A percentile compares a stretch with the other conserved stretches of the same genome.
phyloP scores from a whole-genome alignment of 2,888 invertebrate genomes.

The Stenotaenia linearis region DNA sequence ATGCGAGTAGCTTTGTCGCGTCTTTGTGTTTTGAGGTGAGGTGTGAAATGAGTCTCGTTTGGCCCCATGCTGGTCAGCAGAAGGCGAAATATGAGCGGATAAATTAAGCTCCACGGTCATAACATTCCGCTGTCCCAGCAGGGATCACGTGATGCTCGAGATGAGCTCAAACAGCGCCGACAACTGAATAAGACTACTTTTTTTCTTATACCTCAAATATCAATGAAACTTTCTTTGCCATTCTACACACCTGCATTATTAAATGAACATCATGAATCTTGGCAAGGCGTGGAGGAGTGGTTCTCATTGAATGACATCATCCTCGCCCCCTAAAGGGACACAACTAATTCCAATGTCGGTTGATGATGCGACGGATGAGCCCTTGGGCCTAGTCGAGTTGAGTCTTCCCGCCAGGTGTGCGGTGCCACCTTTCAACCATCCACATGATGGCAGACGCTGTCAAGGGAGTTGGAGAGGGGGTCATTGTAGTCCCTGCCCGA shows the following conservation, averaged over 20 bases:
- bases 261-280: background rate
- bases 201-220: background rate
- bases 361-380: background rate
- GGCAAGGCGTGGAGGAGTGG: background rate
- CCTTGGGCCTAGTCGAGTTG: background rate
- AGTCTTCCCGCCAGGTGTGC: background rate
- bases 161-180: background rate
- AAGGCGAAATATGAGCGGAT: constrained; percentile 5
- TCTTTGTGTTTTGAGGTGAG: background rate
- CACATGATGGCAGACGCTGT: constrained; percentile 1
- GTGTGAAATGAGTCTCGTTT: constrained; percentile 5
- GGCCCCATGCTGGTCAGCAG: background rate
- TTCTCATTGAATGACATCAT: background rate
- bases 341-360: background rate
- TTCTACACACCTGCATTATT: background rate
- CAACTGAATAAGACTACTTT: background rate
- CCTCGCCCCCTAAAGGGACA: background rate
- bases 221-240: background rate
- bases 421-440: constrained; percentile 4
- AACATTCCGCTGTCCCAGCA: constrained; percentile 5
- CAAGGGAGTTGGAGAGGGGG: background rate
- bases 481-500: background rate
- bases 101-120: constrained; percentile 1
- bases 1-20: background rate
- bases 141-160: background rate